These are phyloP conservation scores for Leptoclinus maculatus DNA, from an alignment of 2,797 vertebrate species.

Conservation along the genomic window DNA sequence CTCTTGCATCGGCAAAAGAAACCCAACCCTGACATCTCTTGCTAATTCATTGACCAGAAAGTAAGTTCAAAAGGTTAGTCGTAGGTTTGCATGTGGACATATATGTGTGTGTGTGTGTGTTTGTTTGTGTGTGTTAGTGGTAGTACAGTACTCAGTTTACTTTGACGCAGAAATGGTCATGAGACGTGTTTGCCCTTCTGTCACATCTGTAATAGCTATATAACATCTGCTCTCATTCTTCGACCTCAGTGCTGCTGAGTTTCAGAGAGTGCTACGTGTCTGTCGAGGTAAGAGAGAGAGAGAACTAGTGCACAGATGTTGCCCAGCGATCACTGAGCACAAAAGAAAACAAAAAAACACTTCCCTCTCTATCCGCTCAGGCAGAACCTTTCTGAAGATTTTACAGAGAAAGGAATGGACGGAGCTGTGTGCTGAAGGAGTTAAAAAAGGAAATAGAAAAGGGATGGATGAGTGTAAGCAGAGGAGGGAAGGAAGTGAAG, in stretches of 20 bases:
- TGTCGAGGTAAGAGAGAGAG: constrained; percentile 29
- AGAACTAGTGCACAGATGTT: constrained; percentile 55
- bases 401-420: not conserved
- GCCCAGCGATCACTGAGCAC: constrained; percentile 32
- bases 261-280: constrained; percentile 30
- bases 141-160: not conserved
- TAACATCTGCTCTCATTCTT: constrained; percentile 38
- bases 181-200: constrained; percentile 6
- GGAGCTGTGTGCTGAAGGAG: constrained; percentile 19
- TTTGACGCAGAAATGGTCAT: not conserved
- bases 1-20: constrained; percentile 55
- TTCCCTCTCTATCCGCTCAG: not conserved
- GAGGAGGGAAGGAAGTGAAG: constrained; percentile 67
- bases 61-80: constrained; percentile 69
- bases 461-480: constrained; percentile 42
- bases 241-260: constrained; percentile 19
- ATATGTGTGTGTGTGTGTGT: not conserved
- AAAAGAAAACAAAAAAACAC: constrained; percentile 27
- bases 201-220: constrained; percentile 38
- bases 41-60: constrained; percentile 64
- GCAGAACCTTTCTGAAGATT: constrained; percentile 11
- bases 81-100: constrained; percentile 17
- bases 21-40: constrained; percentile 70
- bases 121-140: too few relatives aligned
- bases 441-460: constrained; percentile 55